A percentile compares a stretch with the other conserved stretches of the same genome.
Evolutionary conservation across 1,140 invertebrate genomes (phyloP).

Genomic region (Drosophila arawakana): DNA sequence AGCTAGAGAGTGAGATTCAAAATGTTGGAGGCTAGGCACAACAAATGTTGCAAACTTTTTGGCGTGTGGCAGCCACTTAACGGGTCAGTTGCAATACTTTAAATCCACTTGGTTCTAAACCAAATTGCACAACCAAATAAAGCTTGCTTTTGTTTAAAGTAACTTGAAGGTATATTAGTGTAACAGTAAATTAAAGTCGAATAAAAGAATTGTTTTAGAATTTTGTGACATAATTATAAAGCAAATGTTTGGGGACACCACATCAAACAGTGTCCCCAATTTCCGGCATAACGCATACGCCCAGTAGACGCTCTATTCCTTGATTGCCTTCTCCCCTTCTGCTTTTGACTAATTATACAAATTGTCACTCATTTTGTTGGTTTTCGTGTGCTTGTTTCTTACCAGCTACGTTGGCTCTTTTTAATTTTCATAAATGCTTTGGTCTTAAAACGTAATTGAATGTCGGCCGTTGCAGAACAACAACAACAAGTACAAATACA

Average conservation of each 20-base stretch:
- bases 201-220: not conserved
- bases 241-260: conserved; percentile 27
- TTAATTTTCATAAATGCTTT: conserved; percentile 69
- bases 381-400: conserved; percentile 4
- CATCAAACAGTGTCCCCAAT: conserved; percentile 33
- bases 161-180: too few species aligned
- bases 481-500: conserved; percentile 14
- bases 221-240: conserved; percentile 27
- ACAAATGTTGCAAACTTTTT: conserved; percentile 14
- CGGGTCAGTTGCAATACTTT: conserved; percentile 22
- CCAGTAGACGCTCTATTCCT: conserved; percentile 14
- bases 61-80: conserved; percentile 17
- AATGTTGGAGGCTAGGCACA: conserved; percentile 3
- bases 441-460: conserved; percentile 66
- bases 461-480: conserved; percentile 49
- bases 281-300: conserved; percentile 48
- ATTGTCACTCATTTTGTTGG: conserved; percentile 61
- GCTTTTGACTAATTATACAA: conserved; percentile 57
- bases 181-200: too few species aligned
- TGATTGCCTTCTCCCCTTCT: not conserved
- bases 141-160: not conserved
- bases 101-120: conserved; percentile 8
- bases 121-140: conserved; percentile 2
- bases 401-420: conserved; percentile 27
- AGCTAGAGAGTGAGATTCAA: not conserved